These are phyloP conservation scores for Carcharodon carcharias DNA, from an alignment of 2,797 vertebrate genomes.

Conservation along the genomic window DNA sequence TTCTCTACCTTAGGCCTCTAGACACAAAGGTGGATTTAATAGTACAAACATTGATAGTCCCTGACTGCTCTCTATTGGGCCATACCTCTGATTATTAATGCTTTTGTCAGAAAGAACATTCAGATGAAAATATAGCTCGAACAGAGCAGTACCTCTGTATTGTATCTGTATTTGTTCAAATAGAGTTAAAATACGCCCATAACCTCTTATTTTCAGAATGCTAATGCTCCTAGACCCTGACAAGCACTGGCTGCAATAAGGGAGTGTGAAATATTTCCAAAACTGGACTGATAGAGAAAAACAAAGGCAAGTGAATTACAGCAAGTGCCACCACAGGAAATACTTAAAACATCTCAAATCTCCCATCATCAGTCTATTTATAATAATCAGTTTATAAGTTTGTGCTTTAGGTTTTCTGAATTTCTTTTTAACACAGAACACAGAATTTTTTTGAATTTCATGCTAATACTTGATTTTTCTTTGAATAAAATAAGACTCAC, in stretches of 20 bases:
- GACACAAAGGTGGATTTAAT: not conserved
- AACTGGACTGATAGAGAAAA: not conserved
- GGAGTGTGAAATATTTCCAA: not conserved
- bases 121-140: not conserved
- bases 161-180: not conserved
- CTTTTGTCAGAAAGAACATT: not conserved
- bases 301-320: not conserved
- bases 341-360: not conserved
- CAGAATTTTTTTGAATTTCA: not conserved
- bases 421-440: constrained; percentile 10
- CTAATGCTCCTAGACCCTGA: not conserved
- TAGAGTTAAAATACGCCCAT: not conserved
- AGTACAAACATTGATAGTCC: not conserved
- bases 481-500: not conserved
- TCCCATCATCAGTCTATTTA: not conserved
- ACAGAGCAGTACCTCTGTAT: not conserved
- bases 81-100: not conserved
- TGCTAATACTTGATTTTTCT: not conserved
- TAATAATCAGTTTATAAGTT: not conserved
- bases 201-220: not conserved
- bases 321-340: not conserved
- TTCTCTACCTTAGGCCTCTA: not conserved
- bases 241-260: not conserved
- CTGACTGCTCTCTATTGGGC: not conserved
- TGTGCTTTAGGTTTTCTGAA: not conserved